These are phyloP conservation scores for Drosophila yakuba DNA, from an alignment of 1,140 invertebrate species.

Conservation along the genomic window DNA sequence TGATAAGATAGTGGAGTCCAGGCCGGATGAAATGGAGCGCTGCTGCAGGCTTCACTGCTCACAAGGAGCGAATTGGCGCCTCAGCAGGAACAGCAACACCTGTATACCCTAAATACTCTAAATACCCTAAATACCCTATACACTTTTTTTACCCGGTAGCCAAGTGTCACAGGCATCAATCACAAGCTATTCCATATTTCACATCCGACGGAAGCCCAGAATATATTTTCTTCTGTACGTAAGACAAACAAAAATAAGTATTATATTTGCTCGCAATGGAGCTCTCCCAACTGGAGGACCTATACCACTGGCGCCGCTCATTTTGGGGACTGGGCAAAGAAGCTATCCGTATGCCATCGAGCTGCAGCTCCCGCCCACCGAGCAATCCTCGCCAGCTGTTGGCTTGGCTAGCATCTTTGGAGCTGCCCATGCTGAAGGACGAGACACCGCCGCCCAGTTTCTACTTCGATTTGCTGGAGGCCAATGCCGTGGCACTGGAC, in stretches of 20 bases:
- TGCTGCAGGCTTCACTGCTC: constrained; percentile 1
- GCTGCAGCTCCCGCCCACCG: not conserved
- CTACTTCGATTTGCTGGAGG: not conserved
- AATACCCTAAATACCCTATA: no score
- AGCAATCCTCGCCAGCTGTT: not conserved
- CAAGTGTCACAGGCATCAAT: not conserved
- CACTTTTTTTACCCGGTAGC: not conserved
- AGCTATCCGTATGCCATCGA: not conserved
- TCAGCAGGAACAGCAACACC: not conserved
- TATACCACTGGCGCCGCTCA: not conserved
- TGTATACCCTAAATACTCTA: not conserved
- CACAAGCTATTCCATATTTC: not conserved
- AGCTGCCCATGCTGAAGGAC: not conserved
- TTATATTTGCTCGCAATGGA: not conserved
- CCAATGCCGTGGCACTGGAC: not conserved
- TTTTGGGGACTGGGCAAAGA: not conserved
- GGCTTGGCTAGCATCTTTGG: not conserved
- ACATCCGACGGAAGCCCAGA: not conserved
- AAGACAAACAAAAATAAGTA: no score
- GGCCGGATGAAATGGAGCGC: constrained; percentile 22
- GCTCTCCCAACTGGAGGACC: not conserved
- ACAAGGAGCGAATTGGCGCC: constrained; percentile 12
- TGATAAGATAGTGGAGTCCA: constrained; percentile 27
- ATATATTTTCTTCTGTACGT: not conserved
- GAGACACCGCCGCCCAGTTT: not conserved